Conservation (phyloP, 2,797 vertebrate genomes). For the Pangasius larnaudii region DNA sequence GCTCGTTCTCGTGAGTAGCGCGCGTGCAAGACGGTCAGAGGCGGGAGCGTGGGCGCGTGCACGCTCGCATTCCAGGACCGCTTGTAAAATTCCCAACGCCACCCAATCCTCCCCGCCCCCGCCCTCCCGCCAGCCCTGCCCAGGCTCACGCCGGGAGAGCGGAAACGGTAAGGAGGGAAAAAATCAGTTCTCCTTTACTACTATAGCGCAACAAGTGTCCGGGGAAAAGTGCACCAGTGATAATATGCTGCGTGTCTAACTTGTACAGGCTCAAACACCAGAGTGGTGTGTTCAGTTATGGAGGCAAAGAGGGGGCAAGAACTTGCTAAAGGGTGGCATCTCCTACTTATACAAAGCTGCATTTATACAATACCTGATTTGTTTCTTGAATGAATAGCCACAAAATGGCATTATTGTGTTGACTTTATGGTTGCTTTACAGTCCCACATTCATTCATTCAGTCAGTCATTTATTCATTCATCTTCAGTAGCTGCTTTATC, state of each 20-base stretch:
- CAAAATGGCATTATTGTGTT: background rate
- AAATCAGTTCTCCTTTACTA: background rate
- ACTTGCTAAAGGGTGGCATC: background rate
- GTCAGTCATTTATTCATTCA: background rate
- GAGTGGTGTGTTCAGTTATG: background rate
- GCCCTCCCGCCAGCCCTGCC: conserved; percentile 58
- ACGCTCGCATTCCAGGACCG: conserved; percentile 75
- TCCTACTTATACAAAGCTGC: background rate
- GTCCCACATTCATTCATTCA: background rate
- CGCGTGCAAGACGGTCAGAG: conserved; percentile 47
- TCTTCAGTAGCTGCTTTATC: background rate
- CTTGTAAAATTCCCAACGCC: conserved; percentile 58
- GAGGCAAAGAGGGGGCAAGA: background rate
- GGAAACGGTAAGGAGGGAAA: background rate
- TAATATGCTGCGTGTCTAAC: too few relatives aligned
- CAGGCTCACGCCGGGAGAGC: conserved; percentile 33
- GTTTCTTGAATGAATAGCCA: background rate
- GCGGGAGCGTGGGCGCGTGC: conserved; percentile 63
- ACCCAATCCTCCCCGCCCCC: conserved; percentile 32
- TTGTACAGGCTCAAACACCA: background rate
- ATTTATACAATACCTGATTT: background rate
- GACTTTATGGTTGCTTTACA: background rate
- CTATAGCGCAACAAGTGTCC: background rate
- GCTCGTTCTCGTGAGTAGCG: conserved; percentile 68
- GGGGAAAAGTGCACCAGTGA: background rate